Evolutionary conservation across 2,113 vertebrate species (phyloP), one percentile per base, ranked within the genome.

Genomic region (Tupaia chinensis): DNA sequence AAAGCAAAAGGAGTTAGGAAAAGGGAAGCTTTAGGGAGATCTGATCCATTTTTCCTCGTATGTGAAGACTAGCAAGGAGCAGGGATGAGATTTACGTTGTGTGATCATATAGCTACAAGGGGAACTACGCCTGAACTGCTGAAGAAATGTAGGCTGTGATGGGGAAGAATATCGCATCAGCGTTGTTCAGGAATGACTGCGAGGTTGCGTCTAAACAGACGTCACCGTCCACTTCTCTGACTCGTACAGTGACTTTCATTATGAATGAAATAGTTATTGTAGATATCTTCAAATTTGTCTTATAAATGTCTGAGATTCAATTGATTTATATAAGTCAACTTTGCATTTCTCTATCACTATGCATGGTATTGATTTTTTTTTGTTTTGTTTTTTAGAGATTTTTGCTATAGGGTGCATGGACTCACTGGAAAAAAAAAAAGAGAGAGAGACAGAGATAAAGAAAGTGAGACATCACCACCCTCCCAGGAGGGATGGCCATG

Each of bases 11-110:
- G 44, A 44, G 44, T 44, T 86, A 61, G 32, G 44, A 91, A 74
- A 89, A 74, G 65, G 78, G 78, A 93, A 89, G 56, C 54, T 87
- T 91, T 91, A 82, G 29, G 82, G 25, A 95, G 60, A 56, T 61
- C 23, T 78, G 34, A 56, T 19, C 13, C 15, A 63, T 92, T 93
- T 54, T 58, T 94, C 69, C 12, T 23, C 79, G 25, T 66, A 78
- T 77, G 77, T 85, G 73, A 82, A 92, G 34, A 19, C 34, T 89
- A 56, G 65, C 58, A 87, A 8, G 22, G 23, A 88, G 73, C 12
- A 93, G 6, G 11, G 19, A 53, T 95, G 84, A 3, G 12, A 83
- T 79, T 95, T 65, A 66, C 87, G 93, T 83, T 80, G 7, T 87
- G 66, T 63, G 77, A 53, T 58, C 16, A n/a, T 83, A n/a, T 5